Conservation (phyloP, 2,888 invertebrate species). For the Hedya salicella region DNA sequence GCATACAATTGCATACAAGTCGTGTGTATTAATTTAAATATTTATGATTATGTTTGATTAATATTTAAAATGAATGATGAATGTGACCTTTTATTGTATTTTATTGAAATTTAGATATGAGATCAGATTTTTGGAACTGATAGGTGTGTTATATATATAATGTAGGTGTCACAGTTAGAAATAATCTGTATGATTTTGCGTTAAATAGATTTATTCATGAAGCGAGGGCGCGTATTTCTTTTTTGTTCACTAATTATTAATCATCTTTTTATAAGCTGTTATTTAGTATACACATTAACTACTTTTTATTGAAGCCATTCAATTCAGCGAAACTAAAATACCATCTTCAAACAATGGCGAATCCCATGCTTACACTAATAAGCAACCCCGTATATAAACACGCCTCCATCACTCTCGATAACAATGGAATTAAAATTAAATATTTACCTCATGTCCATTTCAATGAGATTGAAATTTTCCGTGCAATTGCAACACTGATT, state of each 20-base stretch:
- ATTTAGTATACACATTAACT: neutral
- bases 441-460: constrained; percentile 74
- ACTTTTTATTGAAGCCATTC: neutral
- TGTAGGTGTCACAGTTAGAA: too few species aligned
- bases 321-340: constrained; percentile 16
- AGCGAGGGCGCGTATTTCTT: neutral
- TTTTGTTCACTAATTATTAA: neutral
- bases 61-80: too few species aligned
- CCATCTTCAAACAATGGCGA: constrained; percentile 17
- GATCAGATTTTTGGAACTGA: too few species aligned
- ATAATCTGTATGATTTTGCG: too few species aligned
- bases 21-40: too few species aligned
- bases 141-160: too few species aligned
- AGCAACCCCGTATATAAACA: neutral
- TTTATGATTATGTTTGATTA: too few species aligned
- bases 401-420: neutral
- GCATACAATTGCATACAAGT: too few species aligned
- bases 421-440: constrained; percentile 41
- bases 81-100: too few species aligned
- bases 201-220: too few species aligned
- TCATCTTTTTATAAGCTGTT: too few species aligned
- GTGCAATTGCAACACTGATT: constrained; percentile 63
- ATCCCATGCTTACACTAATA: constrained; percentile 18
- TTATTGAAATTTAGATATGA: too few species aligned
- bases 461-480: constrained; percentile 55